These are phyloP conservation scores for Spea hammondii DNA, from an alignment of 2,797 vertebrate genomes.

Conservation along the genomic window DNA sequence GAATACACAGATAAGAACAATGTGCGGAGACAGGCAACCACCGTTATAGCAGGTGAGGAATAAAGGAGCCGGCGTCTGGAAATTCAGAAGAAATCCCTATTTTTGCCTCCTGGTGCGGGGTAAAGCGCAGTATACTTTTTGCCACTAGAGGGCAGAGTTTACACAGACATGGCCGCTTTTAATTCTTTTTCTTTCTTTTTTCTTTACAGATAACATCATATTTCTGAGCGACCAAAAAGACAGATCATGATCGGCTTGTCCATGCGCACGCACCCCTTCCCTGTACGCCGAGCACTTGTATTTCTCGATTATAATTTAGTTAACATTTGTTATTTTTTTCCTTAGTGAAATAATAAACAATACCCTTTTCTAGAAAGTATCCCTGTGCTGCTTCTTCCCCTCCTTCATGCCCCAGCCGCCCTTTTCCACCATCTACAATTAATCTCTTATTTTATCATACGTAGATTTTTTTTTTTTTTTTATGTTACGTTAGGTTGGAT, in stretches of 20 bases:
- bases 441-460: too few species aligned
- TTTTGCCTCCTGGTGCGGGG: neutral
- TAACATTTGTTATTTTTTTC: slow-evolving; percentile 59
- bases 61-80: too few species aligned
- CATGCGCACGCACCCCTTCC: slow-evolving; percentile 48
- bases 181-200: slow-evolving; percentile 17
- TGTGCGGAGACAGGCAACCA: slow-evolving; percentile 89
- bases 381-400: too few species aligned
- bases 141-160: neutral
- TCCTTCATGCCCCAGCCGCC: too few species aligned
- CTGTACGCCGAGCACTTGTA: slow-evolving; percentile 54
- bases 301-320: slow-evolving; percentile 54
- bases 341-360: slow-evolving; percentile 64
- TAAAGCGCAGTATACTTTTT: neutral
- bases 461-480: too few species aligned
- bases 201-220: slow-evolving; percentile 87
- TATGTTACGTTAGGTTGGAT: too few species aligned
- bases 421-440: too few species aligned
- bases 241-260: slow-evolving; percentile 65
- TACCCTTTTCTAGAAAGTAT: slow-evolving; percentile 55
- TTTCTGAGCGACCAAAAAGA: slow-evolving; percentile 85
- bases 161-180: neutral
- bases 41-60: slow-evolving; percentile 88
- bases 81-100: neutral
- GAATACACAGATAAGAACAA: slow-evolving; percentile 96